Evolutionary conservation across 1,140 invertebrate species (phyloP), one percentile per base, ranked within the genome.

Genomic region (Hylaeus anthracinus): DNA sequence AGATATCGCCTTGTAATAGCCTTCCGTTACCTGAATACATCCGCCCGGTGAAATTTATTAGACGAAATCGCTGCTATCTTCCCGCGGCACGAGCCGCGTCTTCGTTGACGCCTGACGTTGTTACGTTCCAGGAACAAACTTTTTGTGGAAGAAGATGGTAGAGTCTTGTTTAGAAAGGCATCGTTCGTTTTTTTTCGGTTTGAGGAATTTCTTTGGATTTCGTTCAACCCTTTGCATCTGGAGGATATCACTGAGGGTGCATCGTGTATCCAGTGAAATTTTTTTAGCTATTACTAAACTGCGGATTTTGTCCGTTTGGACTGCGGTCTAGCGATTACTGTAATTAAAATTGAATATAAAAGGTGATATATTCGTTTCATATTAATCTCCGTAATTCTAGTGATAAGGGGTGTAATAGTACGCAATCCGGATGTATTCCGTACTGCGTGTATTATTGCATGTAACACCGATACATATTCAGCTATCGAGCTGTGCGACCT

Each of bases 1-100:
- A 90, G 93, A 93, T 93, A 93, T 92, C 91, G 92, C 81, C 92
- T 90, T 93, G 93, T 93, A 93, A 93, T 93, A 92, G 93, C 91
- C 91, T 91, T 90, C 91, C 91, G 92, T 93, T 93, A 93, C 92
- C 92, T 93, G 93, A 93, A 92, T 92, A 92, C 91, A 92, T 92
- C 90, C 90, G 86, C 69, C 37, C 56, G 39, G 26, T 51, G 74
- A 87, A 88, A 88, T 88, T 88, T 88, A 88, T 88, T 83, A 86
- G 79, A 75, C 67, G 71, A 81, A 79, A 75, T 79, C 82, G 58
- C 53, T 60, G 15, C 39, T 37, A 66, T 73, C 66, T 67, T 15
- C 37, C 14, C 37, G 37, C 41, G 41, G 41, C 53, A 60, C 60
- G 5, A 69, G 60, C 58, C 72, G 60, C 69, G 43, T 61, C 26